Evolutionary conservation across 1,140 invertebrate genomes (phyloP).

Genomic region (Drosophila sturtevanti): DNA sequence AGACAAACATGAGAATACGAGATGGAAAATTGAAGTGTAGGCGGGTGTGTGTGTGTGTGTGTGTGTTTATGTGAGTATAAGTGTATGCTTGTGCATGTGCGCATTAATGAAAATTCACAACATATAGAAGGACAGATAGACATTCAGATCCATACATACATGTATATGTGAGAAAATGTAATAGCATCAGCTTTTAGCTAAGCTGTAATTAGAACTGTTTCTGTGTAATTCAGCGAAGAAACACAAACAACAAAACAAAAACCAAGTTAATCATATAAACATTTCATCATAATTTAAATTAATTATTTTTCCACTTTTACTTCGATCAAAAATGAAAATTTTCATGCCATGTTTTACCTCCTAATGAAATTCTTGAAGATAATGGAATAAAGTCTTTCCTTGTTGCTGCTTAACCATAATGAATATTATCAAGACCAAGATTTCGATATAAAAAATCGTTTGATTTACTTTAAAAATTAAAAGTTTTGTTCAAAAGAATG

Average conservation of each 20-base stretch:
- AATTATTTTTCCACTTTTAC: constrained; percentile 11
- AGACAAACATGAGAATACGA: constrained; percentile 40
- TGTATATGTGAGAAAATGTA: constrained; percentile 11
- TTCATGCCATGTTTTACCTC: neutral
- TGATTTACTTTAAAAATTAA: too few relatives aligned
- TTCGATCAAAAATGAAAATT: neutral
- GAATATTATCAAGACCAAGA: too few relatives aligned
- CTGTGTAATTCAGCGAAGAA: neutral
- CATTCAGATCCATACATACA: too few relatives aligned
- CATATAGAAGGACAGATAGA: neutral
- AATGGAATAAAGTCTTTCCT: too few relatives aligned
- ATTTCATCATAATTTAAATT: neutral
- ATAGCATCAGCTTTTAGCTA: constrained; percentile 16
- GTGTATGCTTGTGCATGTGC: neutral
- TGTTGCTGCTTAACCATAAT: too few relatives aligned
- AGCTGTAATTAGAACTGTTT: constrained; percentile 30
- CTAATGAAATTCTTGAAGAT: constrained; percentile 11
- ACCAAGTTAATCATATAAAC: constrained; percentile 8
- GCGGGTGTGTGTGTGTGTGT: neutral
- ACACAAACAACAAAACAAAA: constrained; percentile 8
- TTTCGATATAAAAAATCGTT: too few relatives aligned
- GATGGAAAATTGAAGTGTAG: neutral
- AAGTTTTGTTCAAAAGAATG: too few relatives aligned
- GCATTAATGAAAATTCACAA: constrained; percentile 4
- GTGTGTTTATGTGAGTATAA: neutral